These are phyloP conservation scores for Drepanosiphum platanoidis DNA, from an alignment of 2,888 invertebrate genomes.

Conservation along the genomic window DNA sequence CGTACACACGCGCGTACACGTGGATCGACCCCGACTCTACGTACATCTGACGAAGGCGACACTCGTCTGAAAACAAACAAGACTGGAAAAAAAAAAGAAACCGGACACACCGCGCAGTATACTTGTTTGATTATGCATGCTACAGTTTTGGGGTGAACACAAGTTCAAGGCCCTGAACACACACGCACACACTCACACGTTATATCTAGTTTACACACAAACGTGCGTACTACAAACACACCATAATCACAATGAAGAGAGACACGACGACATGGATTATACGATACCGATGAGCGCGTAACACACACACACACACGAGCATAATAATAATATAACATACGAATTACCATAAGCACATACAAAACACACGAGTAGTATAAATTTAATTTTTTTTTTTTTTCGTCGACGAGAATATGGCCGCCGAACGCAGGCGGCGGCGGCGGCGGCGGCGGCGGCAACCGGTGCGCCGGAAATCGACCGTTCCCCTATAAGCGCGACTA, in stretches of 20 bases:
- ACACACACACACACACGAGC: slow-evolving; percentile 20
- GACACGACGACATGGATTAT: slow-evolving; percentile 12
- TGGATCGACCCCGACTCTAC: background rate
- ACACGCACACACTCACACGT: slow-evolving; percentile 13
- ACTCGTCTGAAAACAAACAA: background rate
- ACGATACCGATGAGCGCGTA: slow-evolving; percentile 30
- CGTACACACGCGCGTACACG: no score
- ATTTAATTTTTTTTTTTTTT: slow-evolving; percentile 8
- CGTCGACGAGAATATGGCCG: slow-evolving; percentile 18
- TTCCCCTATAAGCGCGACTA: slow-evolving; percentile 33
- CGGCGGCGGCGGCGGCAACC: slow-evolving; percentile 29
- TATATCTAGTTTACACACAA: slow-evolving; percentile 22
- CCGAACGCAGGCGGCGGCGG: background rate
- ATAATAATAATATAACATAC: no score
- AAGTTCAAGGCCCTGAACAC: slow-evolving; percentile 57
- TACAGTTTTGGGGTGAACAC: slow-evolving; percentile 59
- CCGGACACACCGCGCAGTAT: slow-evolving; percentile 46
- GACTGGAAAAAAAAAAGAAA: slow-evolving; percentile 5
- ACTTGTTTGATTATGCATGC: slow-evolving; percentile 60
- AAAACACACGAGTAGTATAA: background rate
- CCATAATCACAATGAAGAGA: slow-evolving; percentile 37
- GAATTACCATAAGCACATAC: background rate
- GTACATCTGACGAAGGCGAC: background rate
- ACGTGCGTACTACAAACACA: background rate
- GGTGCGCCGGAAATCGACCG: slow-evolving; percentile 60